These are phyloP conservation scores for Tangara arthus DNA, from an alignment of 2,797 vertebrate genomes.

Conservation along the genomic window DNA sequence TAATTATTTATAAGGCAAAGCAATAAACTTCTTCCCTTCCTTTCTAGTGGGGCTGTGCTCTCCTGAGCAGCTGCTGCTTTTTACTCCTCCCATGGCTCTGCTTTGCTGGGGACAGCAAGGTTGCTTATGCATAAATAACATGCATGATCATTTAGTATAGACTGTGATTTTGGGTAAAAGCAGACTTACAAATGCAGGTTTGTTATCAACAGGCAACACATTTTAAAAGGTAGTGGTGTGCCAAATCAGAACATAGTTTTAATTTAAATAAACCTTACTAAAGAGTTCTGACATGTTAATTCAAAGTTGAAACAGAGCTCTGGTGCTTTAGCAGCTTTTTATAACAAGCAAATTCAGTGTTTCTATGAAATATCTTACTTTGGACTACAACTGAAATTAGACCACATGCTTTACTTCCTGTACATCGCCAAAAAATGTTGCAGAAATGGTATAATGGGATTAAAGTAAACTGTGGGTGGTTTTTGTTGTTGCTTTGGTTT, in stretches of 20 bases:
- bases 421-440: background rate
- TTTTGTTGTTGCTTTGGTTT: background rate
- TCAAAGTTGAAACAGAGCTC: background rate
- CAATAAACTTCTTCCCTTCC: background rate
- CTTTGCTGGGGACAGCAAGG: background rate
- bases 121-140: slow-evolving; percentile 24
- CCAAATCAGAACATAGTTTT: slow-evolving; percentile 9
- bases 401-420: background rate
- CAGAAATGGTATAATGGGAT: background rate
- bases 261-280: background rate
- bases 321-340: background rate
- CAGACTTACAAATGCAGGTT: background rate
- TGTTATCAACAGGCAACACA: slow-evolving; percentile 48
- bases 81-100: background rate
- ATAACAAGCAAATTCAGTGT: background rate
- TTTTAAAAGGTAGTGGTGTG: slow-evolving; percentile 22
- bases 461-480: background rate
- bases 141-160: background rate
- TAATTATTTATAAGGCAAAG: background rate
- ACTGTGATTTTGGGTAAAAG: background rate
- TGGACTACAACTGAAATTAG: background rate
- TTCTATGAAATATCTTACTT: background rate
- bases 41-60: background rate
- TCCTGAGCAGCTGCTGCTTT: background rate
- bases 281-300: background rate